phyloP scores from a whole-genome alignment of 2,113 vertebrate genomes.

The Poeciliopsis retropinna region DNA sequence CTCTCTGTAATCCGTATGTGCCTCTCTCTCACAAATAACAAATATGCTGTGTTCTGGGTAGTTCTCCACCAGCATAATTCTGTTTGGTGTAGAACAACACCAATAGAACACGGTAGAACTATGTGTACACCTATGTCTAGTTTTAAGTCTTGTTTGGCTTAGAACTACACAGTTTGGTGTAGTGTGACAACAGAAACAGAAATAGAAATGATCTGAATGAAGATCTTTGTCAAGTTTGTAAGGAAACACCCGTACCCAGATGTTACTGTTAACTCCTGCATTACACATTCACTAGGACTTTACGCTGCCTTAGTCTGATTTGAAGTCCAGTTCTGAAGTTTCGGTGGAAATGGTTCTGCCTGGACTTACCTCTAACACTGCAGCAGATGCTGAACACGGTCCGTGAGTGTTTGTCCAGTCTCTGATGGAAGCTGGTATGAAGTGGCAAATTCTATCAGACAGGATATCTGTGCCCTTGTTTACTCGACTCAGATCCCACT shows the following conservation, averaged over 20 bases:
- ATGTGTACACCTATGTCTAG: no score
- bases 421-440: slow-evolving; percentile 1
- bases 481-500: slow-evolving; percentile 50
- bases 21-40: no score
- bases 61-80: no score
- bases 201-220: not conserved
- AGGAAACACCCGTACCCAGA: not conserved
- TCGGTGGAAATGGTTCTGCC: not conserved
- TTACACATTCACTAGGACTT: not conserved
- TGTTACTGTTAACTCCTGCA: not conserved
- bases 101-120: no score
- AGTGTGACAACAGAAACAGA: not conserved
- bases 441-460: slow-evolving; percentile 35
- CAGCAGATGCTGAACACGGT: slow-evolving; percentile 7
- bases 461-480: slow-evolving; percentile 55
- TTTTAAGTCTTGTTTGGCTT: no score
- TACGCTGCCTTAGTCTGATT: not conserved
- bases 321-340: not conserved
- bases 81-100: no score
- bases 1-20: no score
- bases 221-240: not conserved
- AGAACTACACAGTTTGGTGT: not conserved
- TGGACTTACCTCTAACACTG: not conserved
- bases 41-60: no score
- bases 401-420: slow-evolving; percentile 21